A percentile compares a stretch with the other conserved stretches of the same genome.
phyloP scores from a whole-genome alignment of 1,140 invertebrate species.

The Leptopilina boulardi region DNA sequence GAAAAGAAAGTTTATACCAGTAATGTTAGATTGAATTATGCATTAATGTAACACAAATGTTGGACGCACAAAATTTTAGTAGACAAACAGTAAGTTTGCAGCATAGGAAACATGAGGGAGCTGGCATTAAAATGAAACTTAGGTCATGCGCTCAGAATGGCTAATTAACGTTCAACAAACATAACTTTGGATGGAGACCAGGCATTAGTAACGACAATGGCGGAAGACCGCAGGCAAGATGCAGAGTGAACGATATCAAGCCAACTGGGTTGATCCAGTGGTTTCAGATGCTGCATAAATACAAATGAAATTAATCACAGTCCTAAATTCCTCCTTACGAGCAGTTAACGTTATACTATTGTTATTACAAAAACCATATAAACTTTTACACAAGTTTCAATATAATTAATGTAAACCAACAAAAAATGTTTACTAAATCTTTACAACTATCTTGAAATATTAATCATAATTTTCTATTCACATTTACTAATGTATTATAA shows the following conservation, averaged over 20 bases:
- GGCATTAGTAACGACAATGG: background rate
- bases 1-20: background rate
- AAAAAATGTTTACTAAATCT: too few relatives aligned
- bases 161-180: slow-evolving; percentile 11
- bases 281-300: slow-evolving; percentile 18
- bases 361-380: background rate
- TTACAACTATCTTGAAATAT: too few relatives aligned
- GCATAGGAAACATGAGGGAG: background rate
- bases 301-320: background rate
- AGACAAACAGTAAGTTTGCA: slow-evolving; percentile 9
- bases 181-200: slow-evolving; percentile 3
- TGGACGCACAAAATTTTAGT: slow-evolving; percentile 5
- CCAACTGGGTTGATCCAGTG: slow-evolving; percentile 19
- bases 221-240: slow-evolving; percentile 21
- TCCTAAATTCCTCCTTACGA: background rate
- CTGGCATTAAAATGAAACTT: background rate
- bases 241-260: background rate
- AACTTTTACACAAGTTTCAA: too few relatives aligned
- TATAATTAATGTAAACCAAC: too few relatives aligned
- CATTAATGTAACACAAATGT: slow-evolving; percentile 2
- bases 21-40: slow-evolving; percentile 21
- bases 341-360: background rate
- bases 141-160: slow-evolving; percentile 9
- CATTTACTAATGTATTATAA: too few relatives aligned
- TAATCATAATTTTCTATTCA: too few relatives aligned